Evolutionary conservation across 2,797 vertebrate genomes (phyloP).

Genomic region (Salarias fasciatus): DNA sequence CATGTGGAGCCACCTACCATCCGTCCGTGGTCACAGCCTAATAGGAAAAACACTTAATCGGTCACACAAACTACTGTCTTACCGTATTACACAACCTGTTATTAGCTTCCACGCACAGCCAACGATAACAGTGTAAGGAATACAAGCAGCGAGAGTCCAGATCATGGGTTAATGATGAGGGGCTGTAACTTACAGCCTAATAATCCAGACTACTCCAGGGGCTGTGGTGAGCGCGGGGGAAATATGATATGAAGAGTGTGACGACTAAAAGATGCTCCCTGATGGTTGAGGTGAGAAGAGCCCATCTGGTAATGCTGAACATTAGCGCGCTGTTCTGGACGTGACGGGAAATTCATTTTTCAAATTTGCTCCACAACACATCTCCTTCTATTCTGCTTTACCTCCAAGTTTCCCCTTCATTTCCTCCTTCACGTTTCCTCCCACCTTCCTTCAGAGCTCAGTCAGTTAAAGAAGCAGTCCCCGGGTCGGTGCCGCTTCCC

Average conservation of each 20-base stretch:
- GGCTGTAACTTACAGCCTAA: conserved; percentile 53
- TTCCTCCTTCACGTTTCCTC: conserved; percentile 14
- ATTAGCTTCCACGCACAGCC: conserved; percentile 45
- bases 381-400: conserved; percentile 33
- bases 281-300: conserved; percentile 46
- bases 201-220: conserved; percentile 55
- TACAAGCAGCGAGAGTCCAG: conserved; percentile 21
- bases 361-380: conserved; percentile 18
- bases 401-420: conserved; percentile 5
- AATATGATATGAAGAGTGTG: conserved; percentile 55
- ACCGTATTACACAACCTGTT: conserved; percentile 31
- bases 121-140: conserved; percentile 41
- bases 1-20: conserved; percentile 40
- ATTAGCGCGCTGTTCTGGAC: conserved; percentile 26
- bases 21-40: conserved; percentile 38
- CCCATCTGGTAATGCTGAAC: conserved; percentile 50
- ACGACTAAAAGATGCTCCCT: conserved; percentile 44
- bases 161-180: conserved; percentile 47
- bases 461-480: conserved; percentile 32
- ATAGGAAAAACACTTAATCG: conserved; percentile 58
- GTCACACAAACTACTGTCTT: conserved; percentile 26
- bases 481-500: conserved; percentile 29
- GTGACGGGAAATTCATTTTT: conserved; percentile 51
- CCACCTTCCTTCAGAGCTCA: conserved; percentile 17
- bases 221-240: conserved; percentile 47